Evolutionary conservation across 2,888 invertebrate genomes (phyloP).

Genomic region (Eupithecia pulchellata): DNA sequence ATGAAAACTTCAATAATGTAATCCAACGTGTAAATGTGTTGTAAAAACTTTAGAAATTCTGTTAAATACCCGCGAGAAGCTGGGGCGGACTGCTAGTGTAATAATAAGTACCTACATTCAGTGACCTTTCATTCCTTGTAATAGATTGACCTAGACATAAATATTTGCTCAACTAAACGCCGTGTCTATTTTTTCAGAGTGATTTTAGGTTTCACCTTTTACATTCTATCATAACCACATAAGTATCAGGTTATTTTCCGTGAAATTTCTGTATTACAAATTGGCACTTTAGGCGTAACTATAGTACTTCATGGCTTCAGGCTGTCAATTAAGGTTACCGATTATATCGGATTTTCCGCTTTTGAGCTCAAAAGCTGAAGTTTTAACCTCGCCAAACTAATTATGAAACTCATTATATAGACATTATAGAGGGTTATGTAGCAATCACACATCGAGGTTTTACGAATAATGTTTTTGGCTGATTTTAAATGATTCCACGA

Average conservation of each 20-base stretch:
- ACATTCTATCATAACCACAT: neutral
- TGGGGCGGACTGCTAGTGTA: no score
- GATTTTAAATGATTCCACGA: neutral
- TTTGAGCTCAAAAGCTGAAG: conserved; percentile 3
- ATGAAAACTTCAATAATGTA: no score
- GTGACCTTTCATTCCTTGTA: no score
- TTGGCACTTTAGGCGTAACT: neutral
- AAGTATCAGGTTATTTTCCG: neutral
- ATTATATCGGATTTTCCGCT: neutral
- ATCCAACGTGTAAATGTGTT: no score
- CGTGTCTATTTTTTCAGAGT: neutral
- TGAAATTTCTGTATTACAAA: neutral
- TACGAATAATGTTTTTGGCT: neutral
- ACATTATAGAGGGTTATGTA: conserved; percentile 2
- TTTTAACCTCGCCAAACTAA: conserved; percentile 11
- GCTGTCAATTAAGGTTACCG: neutral
- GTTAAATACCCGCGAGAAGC: no score
- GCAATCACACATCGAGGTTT: conserved; percentile 7
- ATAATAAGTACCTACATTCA: no score
- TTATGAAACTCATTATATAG: conserved; percentile 15
- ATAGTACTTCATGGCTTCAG: no score
- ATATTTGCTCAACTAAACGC: no score
- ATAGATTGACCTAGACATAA: neutral
- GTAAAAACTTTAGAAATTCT: no score
- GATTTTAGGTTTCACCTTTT: neutral